Percentiles rank a stretch among this genome's conserved stretches.
Evolutionary conservation across 35 echinoderm and acorn worm genomes (phyloP).

Genomic region (Strongylocentrotus purpuratus): DNA sequence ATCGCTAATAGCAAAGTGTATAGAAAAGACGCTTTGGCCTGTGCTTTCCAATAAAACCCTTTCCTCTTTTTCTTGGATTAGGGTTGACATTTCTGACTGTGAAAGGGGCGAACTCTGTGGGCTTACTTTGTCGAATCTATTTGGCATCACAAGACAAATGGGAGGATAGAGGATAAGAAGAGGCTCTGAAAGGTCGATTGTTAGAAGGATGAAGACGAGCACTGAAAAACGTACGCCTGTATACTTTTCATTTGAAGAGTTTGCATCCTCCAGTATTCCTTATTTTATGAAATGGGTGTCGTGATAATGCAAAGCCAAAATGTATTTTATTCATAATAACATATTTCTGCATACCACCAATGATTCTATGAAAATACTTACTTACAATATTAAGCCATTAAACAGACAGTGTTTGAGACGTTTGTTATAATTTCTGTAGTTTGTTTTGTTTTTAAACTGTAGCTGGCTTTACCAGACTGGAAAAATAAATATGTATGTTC

Average conservation of each 20-base stretch:
- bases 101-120: not conserved
- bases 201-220: not conserved
- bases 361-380: not conserved
- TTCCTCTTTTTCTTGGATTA: not conserved
- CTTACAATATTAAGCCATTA: not conserved
- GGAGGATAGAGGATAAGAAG: not conserved
- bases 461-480: too few species aligned
- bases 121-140: constrained; percentile 18
- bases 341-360: not conserved
- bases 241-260: not conserved
- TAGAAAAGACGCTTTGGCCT: not conserved
- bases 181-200: not conserved
- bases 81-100: not conserved
- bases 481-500: too few species aligned
- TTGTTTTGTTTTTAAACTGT: too few species aligned
- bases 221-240: not conserved
- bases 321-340: too few species aligned
- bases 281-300: not conserved
- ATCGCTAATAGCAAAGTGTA: not conserved
- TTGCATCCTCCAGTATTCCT: not conserved
- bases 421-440: too few species aligned
- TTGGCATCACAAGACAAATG: not conserved
- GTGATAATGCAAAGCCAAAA: too few species aligned
- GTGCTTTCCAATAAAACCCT: not conserved
- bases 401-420: too few species aligned